These are phyloP conservation scores for Aphelenchoides besseyi DNA, from an alignment of 1,140 invertebrate species.

Conservation along the genomic window DNA sequence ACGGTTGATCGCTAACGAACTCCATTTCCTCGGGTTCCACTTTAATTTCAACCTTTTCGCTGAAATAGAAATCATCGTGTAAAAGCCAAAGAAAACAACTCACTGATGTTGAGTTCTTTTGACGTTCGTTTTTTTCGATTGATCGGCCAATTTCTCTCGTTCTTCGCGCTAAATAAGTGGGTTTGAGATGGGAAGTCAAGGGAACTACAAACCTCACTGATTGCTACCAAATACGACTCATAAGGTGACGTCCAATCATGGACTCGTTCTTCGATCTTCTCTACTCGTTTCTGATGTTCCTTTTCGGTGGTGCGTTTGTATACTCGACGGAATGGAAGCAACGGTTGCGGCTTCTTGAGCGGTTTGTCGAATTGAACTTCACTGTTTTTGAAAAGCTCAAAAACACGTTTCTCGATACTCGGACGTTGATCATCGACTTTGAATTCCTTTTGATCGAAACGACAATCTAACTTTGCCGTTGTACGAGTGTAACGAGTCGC, in stretches of 20 bases:
- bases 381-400: not conserved
- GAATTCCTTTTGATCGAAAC: constrained; percentile 29
- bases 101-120: not conserved
- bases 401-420: constrained; percentile 20
- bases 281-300: not conserved
- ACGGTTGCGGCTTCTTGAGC: not conserved
- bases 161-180: not conserved
- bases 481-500: constrained; percentile 33
- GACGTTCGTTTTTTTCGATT: not conserved
- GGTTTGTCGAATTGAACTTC: not conserved
- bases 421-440: constrained; percentile 30
- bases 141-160: not conserved
- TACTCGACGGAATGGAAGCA: not conserved
- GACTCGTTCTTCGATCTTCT: constrained; percentile 15
- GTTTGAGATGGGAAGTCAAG: not conserved
- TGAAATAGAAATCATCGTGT: not conserved
- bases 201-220: not conserved
- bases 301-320: not conserved
- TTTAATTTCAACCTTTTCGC: not conserved
- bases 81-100: not conserved
- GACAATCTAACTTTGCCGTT: constrained; percentile 31
- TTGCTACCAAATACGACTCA: constrained; percentile 26
- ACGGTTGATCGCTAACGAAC: not conserved
- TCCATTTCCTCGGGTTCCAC: not conserved
- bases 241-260: constrained; percentile 33